These are phyloP conservation scores for Callosobruchus maculatus DNA, from an alignment of 2,888 invertebrate genomes.

Conservation along the genomic window DNA sequence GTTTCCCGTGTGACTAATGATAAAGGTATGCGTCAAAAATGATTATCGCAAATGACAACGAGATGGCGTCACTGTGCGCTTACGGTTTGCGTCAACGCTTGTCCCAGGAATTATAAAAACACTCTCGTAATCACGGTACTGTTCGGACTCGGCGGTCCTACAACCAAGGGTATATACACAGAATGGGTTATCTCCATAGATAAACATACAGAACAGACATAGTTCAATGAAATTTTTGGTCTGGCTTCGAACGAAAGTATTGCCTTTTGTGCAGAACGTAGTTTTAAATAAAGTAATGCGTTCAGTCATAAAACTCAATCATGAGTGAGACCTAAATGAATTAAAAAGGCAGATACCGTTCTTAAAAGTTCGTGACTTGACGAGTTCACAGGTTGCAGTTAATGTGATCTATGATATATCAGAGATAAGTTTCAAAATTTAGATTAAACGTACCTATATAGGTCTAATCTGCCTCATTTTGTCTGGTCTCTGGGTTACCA, in stretches of 20 bases:
- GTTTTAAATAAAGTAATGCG: no score
- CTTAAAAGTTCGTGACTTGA: no score
- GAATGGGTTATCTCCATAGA: neutral
- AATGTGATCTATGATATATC: no score
- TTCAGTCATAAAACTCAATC: no score
- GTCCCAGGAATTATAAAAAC: constrained; percentile 70
- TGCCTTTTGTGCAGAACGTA: neutral
- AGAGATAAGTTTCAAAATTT: no score
- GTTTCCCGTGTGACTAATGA: neutral
- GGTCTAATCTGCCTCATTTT: no score
- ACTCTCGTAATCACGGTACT: constrained; percentile 70
- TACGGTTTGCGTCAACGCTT: constrained; percentile 63
- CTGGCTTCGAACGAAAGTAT: neutral
- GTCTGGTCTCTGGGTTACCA: no score
- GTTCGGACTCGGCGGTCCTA: constrained; percentile 58
- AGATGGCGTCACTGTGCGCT: constrained; percentile 45
- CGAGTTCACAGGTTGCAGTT: no score
- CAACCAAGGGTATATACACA: constrained; percentile 22
- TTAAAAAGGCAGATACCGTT: no score
- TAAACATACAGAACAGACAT: neutral
- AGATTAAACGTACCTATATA: no score
- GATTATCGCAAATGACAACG: constrained; percentile 44
- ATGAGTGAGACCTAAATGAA: no score
- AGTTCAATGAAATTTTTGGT: neutral
- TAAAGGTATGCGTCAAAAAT: neutral